Base-by-base conservation (phyloP, 2,113 vertebrate genomes). In the Scomber scombrus region DNA sequence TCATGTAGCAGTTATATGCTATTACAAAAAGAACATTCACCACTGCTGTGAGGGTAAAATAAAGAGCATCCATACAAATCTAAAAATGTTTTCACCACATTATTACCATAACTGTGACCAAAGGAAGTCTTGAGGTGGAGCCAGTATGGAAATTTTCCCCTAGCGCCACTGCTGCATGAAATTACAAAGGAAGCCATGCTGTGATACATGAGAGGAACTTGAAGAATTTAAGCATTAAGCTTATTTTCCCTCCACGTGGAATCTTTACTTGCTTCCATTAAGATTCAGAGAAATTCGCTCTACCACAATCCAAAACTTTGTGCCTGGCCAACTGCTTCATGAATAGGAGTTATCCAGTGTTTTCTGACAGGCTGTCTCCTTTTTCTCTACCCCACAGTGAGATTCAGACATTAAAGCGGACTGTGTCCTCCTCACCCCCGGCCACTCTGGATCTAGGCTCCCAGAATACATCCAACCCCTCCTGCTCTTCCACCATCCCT, bases 391-490 rank as follows among this genome's bases (percentile, higher is more conserved):
- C 51, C 68, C 47, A 61, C 87, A 99, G 98, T 92, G 97, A 99
- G 94, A 97, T 99, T 91, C 96, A 97, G 85, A 91, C 92, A 69
- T 93, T 99, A 67, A 97, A 96, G 94, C 96, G 91, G 87, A 95
- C 95, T 9, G 95, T 95, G 23, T 95, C 96, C 50, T 75, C 94
- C 65, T 75, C 91, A 21, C 91, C 95, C 75, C 86, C 83, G 0
- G 14, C 84, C 16, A 81, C 89, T 85, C 89, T 94, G 51, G 94
- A 96, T 77, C 91, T 91, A 77, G 78, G 85, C 68, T 83, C 80
- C 75, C 93, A 94, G 15, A 89, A 93, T 71, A 72, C 93, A 79
- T 72, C 92, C 13, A 92, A 93, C 64, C 92, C 95, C 21, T 78
- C 86, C 75, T 79, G 78, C 26, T 58, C 79, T 11, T 72, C 72